Base-by-base conservation (phyloP, 2,797 vertebrate species). In the Meda fulgida region DNA sequence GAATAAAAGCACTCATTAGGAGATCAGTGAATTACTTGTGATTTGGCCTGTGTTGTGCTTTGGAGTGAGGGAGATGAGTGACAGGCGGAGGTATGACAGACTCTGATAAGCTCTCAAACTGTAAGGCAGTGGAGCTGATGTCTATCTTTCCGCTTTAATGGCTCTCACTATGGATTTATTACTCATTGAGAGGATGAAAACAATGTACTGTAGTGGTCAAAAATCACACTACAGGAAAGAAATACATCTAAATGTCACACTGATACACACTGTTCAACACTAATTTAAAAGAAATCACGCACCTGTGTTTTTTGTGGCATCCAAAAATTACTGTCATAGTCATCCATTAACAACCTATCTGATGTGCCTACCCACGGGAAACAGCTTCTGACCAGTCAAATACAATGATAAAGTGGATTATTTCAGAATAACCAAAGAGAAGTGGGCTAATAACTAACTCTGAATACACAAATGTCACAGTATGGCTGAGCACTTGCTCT, bases 21-120 rank as follows among this genome's bases (percentile, higher is more conserved):
- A 73, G 75, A 85, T 66, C 73, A n/a, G 36, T 71, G 43, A 73
- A 65, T 48, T 51, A 71, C 51, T 70, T 75, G 58, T 65, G 29
- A 31, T 65, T 65, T 31, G 63, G 63, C 14, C 76, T 83, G 77
- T 69, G 80, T 46, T 81, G 80, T 83, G 76, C 55, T 76, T 76
- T 82, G 72, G 18, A 78, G 65, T 40, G 29, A 66, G n/a, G 43
- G 76, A 82, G 65, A 76, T 81, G 83, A 85, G 83, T 80, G 80
- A 81, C 79, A 67, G 16, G 67, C 43, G 8, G 18, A 78, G 16
- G 80, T 69, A 75, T 81, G 77, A 77, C 34, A 55, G 71, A 65
- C 51, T 18, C 63, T 53, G 86, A 84, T 84, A 84, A 87, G 78
- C 78, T 80, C 16, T 83, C 71, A 34, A 66, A 53, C 23, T 83